Base-by-base conservation (phyloP, 1,140 invertebrate species). In the Drosophila kanapiae region DNA sequence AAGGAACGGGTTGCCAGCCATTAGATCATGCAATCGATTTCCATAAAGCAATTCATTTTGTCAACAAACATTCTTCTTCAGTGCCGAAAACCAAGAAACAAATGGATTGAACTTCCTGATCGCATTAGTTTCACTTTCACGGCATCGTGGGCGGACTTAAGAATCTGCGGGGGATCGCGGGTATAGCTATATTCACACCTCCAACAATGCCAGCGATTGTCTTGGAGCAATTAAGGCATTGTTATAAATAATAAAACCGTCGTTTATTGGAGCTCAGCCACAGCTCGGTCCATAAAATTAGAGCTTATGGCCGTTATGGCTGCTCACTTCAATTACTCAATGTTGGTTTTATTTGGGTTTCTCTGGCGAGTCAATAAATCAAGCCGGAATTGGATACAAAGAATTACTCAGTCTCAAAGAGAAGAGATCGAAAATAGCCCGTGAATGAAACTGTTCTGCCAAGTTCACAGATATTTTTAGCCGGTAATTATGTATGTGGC, bases 311-410 rank as follows among this genome's bases (percentile, higher is more conserved):
- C 70, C 45, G 57, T 65, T 63, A 68, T 78, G 53, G 74, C 62
- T 57, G 58, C 77, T 67, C 43, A 71, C 47, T 78, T 81, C 81
- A 88, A 88, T 88, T 84, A 90, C 80, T 88, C 85, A 85, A 23
- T 27, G 79, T 11, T 53, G 69, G 68, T 60, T 80, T 76, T 51
- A 53, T 58, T 75, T 69, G 67, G 78, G 40, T 70, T 69, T 68
- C 33, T 70, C 53, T 68, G 62, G 48, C 13, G 9, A 47, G 67
- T 69, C 78, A 81, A 90, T 84, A 90, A 90, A 88, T 88, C 84
- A 90, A 85, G 62, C 59, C 69, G 69, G 80, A 87, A 84, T 85
- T 69, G 69, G 69, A 23, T 33, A 68, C 38, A 71, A n/a, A 49
- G 61, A 45, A 75, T 76, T 70, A 83, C 61, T 79, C 35, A 67